Evolutionary conservation across 1,140 invertebrate species (phyloP).

Genomic region (Drosophila triauraria): DNA sequence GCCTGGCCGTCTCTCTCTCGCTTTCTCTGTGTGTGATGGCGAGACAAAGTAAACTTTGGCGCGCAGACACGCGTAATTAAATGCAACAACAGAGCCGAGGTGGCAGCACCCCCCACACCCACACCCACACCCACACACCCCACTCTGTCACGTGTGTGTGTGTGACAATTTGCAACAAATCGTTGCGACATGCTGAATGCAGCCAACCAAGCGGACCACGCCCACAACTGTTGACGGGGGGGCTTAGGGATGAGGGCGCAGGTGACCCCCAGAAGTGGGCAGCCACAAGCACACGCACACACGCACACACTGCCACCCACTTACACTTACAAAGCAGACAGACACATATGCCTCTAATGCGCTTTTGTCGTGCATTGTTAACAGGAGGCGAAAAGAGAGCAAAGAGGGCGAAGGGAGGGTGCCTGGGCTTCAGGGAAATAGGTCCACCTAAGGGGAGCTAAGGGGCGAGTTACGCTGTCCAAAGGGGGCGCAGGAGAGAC

Average conservation of each 20-base stretch:
- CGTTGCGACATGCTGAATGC: slow-evolving; percentile 72
- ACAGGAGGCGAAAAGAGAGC: slow-evolving; percentile 37
- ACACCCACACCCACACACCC: background rate
- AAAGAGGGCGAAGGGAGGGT: background rate
- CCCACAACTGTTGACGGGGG: slow-evolving; percentile 29
- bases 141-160: slow-evolving; percentile 18
- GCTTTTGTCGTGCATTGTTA: slow-evolving; percentile 79
- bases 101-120: slow-evolving; percentile 19
- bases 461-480: background rate
- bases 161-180: slow-evolving; percentile 78
- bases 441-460: no score
- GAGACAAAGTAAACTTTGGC: slow-evolving; percentile 76
- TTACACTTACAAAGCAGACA: slow-evolving; percentile 4
- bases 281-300: slow-evolving; percentile 21
- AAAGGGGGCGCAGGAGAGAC: background rate
- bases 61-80: slow-evolving; percentile 78
- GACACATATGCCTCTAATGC: slow-evolving; percentile 68
- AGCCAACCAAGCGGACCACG: slow-evolving; percentile 61
- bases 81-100: slow-evolving; percentile 71
- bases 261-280: slow-evolving; percentile 38
- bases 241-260: slow-evolving; percentile 2
- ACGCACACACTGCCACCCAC: background rate
- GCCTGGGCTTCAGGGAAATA: background rate
- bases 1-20: slow-evolving; percentile 8
- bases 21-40: slow-evolving; percentile 54